Evolutionary conservation across 2,797 vertebrate genomes (phyloP).

Genomic region (Xenops minutus): DNA sequence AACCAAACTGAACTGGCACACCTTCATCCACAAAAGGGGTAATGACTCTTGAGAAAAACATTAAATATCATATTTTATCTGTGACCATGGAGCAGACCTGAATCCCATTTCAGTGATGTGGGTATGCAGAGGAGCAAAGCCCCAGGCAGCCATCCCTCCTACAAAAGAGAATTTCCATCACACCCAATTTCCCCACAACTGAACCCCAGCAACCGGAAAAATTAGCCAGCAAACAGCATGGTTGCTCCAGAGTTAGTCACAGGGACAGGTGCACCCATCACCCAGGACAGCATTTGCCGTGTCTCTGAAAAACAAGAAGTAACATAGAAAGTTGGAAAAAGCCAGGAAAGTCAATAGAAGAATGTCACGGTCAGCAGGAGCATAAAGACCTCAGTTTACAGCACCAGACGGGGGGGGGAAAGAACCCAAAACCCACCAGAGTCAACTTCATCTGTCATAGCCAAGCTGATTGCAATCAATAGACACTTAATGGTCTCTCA

Average conservation of each 20-base stretch:
- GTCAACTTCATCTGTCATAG: slow-evolving; percentile 55
- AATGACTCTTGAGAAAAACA: background rate
- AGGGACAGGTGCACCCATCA: background rate
- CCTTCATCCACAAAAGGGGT: background rate
- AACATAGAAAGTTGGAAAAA: background rate
- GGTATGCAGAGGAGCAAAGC: background rate
- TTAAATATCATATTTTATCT: background rate
- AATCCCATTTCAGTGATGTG: fast-evolving
- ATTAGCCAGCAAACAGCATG: background rate
- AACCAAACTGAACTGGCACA: background rate
- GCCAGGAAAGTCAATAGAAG: background rate
- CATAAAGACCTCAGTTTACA: background rate
- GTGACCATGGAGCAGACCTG: fast-evolving
- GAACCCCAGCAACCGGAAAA: background rate
- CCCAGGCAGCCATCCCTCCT: background rate
- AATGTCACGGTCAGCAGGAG: background rate
- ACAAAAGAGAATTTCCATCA: background rate
- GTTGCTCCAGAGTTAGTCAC: background rate
- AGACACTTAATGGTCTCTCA: slow-evolving; percentile 62
- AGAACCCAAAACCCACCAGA: background rate
- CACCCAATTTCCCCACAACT: background rate
- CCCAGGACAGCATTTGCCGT: background rate
- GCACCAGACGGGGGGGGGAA: background rate
- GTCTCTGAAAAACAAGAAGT: background rate
- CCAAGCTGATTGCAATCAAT: slow-evolving; percentile 62